A percentile compares a stretch with the other conserved stretches of the same genome.
phyloP scores from a whole-genome alignment of 2,797 vertebrate genomes.

The Artibeus jamaicensis region DNA sequence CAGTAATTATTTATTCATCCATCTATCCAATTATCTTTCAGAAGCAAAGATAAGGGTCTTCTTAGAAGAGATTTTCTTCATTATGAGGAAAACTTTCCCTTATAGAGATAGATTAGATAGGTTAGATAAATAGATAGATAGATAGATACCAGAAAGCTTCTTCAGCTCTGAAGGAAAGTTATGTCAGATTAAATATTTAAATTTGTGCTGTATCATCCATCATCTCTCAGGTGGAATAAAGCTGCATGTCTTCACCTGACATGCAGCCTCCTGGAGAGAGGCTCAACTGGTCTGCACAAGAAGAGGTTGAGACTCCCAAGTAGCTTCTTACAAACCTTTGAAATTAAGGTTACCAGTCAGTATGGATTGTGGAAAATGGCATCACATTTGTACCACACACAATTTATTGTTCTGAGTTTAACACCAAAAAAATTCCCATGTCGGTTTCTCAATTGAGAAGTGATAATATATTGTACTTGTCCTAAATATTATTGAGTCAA shows the following conservation, averaged over 20 bases:
- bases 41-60: not conserved
- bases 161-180: not conserved
- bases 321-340: not conserved
- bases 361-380: not conserved
- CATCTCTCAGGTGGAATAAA: not conserved
- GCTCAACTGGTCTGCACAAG: not conserved
- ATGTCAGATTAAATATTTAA: not conserved
- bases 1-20: not conserved
- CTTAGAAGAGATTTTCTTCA: not conserved
- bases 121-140: not conserved
- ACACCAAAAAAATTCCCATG: not conserved
- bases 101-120: not conserved
- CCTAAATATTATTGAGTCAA: not conserved
- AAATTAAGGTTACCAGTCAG: not conserved
- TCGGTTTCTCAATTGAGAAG: not conserved
- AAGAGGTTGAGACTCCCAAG: not conserved
- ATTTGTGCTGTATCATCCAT: not conserved
- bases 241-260: not conserved
- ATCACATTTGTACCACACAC: not conserved
- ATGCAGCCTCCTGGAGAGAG: not conserved
- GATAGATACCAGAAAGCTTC: not conserved
- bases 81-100: not conserved
- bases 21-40: not conserved
- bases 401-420: not conserved
- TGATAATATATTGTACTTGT: not conserved